Conservation (phyloP, 2,113 vertebrate genomes). For the Sakesphorus luctuosus region DNA sequence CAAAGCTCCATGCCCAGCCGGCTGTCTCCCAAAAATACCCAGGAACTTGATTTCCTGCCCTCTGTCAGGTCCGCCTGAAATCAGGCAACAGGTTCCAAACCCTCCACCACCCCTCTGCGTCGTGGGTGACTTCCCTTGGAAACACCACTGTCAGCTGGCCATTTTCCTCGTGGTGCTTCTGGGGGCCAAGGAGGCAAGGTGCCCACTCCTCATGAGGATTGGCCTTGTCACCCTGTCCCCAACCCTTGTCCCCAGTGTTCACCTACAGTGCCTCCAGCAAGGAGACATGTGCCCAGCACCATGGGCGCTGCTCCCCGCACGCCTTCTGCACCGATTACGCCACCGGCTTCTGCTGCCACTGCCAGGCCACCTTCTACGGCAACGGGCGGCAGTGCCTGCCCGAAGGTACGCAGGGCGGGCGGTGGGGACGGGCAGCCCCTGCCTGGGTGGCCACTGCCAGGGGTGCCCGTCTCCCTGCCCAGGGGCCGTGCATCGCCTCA, state of each 20-base stretch:
- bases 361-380: conserved; percentile 85
- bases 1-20: rapidly evolving
- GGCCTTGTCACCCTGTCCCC: not conserved
- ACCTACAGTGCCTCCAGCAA: conserved; percentile 80
- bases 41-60: not conserved
- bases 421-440: not conserved
- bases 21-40: not conserved
- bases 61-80: conserved; percentile 7
- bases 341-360: conserved; percentile 91
- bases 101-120: not conserved
- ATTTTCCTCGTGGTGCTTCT: rapidly evolving
- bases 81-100: not conserved
- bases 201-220: rapidly evolving
- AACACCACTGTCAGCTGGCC: rapidly evolving
- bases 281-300: conserved; percentile 83
- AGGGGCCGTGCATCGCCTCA: conserved; percentile 93
- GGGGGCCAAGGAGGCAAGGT: rapidly evolving
- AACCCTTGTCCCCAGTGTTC: conserved; percentile 74
- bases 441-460: not conserved
- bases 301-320: conserved; percentile 84
- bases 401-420: conserved; percentile 74
- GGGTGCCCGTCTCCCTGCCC: not conserved
- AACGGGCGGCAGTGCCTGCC: conserved; percentile 90
- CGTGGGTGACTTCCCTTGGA: not conserved
- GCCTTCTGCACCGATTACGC: conserved; percentile 88